Conservation (phyloP, 1,140 invertebrate genomes). For the Drosophila baimaii region DNA sequence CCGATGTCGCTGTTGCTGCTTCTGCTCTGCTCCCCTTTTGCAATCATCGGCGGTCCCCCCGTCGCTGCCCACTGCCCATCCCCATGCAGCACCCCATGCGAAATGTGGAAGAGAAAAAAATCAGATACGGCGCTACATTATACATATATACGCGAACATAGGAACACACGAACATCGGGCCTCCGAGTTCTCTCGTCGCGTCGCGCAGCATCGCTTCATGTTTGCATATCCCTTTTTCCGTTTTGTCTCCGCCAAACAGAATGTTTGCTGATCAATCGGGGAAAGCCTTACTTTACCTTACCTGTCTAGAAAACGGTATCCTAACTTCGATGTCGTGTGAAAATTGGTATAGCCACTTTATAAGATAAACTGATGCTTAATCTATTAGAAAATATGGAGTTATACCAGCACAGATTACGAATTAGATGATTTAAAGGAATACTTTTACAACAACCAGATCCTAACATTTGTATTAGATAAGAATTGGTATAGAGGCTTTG, state of each 20-base stretch:
- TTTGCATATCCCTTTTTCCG: conserved; percentile 79
- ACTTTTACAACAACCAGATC: not conserved
- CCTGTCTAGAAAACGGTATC: too few species aligned
- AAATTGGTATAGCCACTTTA: not conserved
- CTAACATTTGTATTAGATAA: not conserved
- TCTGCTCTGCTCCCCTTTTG: conserved; percentile 51
- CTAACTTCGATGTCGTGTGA: not conserved
- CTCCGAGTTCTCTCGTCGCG: conserved; percentile 27
- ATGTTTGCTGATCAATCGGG: conserved; percentile 29
- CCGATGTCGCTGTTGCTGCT: conserved; percentile 1
- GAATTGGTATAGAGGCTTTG: not conserved
- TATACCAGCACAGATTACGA: not conserved
- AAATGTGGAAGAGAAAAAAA: conserved; percentile 51
- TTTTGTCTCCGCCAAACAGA: conserved; percentile 69
- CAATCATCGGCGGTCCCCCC: conserved; percentile 31
- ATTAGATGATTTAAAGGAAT: not conserved
- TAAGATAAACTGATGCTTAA: not conserved
- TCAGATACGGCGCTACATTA: conserved; percentile 36
- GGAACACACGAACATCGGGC: conserved; percentile 21
- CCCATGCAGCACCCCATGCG: conserved; percentile 25
- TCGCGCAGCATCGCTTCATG: conserved; percentile 49
- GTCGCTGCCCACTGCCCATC: not conserved
- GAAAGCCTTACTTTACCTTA: too few species aligned
- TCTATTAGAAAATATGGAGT: not conserved
- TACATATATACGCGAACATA: conserved; percentile 8